Percentiles rank a stretch among this genome's conserved stretches.
These are phyloP conservation scores for Ptychoptera albimana DNA, from an alignment of 2,888 invertebrate genomes.

Conservation along the genomic window DNA sequence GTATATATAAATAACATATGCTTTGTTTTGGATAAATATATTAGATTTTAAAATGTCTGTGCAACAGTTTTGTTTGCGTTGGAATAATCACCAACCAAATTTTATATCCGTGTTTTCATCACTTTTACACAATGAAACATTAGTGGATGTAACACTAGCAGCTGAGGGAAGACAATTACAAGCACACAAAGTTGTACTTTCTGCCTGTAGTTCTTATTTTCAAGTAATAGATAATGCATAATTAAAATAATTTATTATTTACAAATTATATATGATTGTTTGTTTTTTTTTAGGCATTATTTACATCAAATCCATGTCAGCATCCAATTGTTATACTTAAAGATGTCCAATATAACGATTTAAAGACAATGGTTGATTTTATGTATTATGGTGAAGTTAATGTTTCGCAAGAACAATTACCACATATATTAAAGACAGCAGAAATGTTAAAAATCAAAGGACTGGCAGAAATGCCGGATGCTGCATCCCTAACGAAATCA, in stretches of 20 bases:
- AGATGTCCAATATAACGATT: slow-evolving; percentile 71
- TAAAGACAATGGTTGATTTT: slow-evolving; percentile 78
- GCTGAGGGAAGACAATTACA: slow-evolving; percentile 77
- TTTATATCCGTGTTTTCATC: slow-evolving; percentile 80
- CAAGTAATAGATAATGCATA: slow-evolving; percentile 39
- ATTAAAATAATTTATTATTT: slow-evolving; percentile 1
- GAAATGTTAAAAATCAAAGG: slow-evolving; percentile 80
- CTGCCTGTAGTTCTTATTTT: slow-evolving; percentile 87
- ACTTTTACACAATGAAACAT: slow-evolving; percentile 62
- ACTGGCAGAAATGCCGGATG: slow-evolving; percentile 71
- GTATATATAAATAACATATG: background rate
- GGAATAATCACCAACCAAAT: slow-evolving; percentile 91
- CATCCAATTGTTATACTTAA: slow-evolving; percentile 83
- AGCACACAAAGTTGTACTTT: slow-evolving; percentile 79
- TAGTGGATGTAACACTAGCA: slow-evolving; percentile 83
- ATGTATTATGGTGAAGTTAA: slow-evolving; percentile 90
- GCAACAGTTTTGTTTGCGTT: slow-evolving; percentile 67
- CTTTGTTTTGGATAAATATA: slow-evolving; percentile 2
- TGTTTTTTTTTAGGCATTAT: slow-evolving; percentile 44
- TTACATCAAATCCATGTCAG: slow-evolving; percentile 72
- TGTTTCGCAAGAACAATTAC: slow-evolving; percentile 75
- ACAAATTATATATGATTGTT: background rate
- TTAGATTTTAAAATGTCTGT: slow-evolving; percentile 36
- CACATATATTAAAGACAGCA: slow-evolving; percentile 64
- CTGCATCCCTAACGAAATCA: slow-evolving; percentile 54